These are phyloP conservation scores for Parauchenoglanis ngamensis DNA, from an alignment of 2,797 vertebrate species.

Conservation along the genomic window DNA sequence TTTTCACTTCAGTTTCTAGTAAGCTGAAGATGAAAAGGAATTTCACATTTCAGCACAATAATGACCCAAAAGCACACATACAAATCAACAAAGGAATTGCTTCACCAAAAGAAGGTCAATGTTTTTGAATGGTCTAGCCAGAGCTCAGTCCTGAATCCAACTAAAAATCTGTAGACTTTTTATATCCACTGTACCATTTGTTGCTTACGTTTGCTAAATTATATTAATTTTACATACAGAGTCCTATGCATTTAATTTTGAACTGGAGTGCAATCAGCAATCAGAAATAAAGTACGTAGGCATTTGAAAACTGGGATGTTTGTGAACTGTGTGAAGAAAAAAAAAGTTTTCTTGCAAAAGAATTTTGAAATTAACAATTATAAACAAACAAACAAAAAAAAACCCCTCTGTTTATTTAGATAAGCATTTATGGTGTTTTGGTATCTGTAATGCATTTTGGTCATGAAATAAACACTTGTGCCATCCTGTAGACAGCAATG, in stretches of 20 bases:
- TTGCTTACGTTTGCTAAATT: not conserved
- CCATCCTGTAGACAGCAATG: not conserved
- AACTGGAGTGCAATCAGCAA: not conserved
- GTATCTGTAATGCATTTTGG: not conserved
- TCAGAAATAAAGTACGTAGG: not conserved
- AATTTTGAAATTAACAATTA: not conserved
- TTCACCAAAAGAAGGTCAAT: no score
- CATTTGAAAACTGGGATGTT: not conserved
- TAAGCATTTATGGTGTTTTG: not conserved
- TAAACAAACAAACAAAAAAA: not conserved
- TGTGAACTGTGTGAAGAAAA: not conserved
- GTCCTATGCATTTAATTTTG: not conserved
- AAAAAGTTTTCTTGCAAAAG: not conserved
- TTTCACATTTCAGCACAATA: no score
- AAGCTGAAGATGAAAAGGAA: no score
- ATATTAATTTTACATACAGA: not conserved
- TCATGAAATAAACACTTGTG: not conserved
- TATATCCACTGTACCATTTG: not conserved
- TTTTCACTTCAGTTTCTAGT: no score
- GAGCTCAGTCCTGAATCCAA: no score
- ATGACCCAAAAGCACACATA: no score
- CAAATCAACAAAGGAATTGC: no score
- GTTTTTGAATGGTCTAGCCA: no score
- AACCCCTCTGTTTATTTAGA: not conserved
- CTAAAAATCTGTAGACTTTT: no score